Percentiles rank a stretch among this genome's conserved stretches.
These are phyloP conservation scores for Ditylenchus weischeri DNA, from an alignment of 2,888 invertebrate species.

Conservation along the genomic window DNA sequence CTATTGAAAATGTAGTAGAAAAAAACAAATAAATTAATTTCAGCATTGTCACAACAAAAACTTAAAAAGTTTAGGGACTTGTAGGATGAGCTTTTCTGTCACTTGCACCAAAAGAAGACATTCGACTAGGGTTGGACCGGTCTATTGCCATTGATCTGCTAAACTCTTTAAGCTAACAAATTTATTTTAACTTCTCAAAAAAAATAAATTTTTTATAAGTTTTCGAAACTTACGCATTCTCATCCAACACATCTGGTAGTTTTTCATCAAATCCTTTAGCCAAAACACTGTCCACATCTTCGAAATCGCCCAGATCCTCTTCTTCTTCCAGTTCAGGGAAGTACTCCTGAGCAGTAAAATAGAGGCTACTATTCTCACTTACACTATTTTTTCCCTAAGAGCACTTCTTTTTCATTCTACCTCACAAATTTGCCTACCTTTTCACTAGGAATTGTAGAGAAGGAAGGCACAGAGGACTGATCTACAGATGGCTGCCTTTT, in stretches of 20 bases:
- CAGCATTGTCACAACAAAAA: no score
- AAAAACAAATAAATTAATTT: no score
- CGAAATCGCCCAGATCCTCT: neutral
- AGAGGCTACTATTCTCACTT: slow-evolving; percentile 10
- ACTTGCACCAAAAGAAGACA: slow-evolving; percentile 5
- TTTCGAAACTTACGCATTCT: neutral
- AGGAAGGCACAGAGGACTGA: no score
- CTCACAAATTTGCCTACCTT: no score
- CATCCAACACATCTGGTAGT: neutral
- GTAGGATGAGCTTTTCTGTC: neutral
- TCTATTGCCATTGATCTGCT: neutral
- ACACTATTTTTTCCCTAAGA: neutral
- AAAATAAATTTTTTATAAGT: neutral
- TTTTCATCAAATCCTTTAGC: slow-evolving; percentile 9
- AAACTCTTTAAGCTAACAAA: no score
- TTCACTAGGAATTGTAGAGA: no score
- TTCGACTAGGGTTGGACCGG: slow-evolving; percentile 2
- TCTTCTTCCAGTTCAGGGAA: neutral
- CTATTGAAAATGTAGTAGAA: no score
- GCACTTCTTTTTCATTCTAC: no score
- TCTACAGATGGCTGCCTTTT: no score
- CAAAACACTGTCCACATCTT: slow-evolving; percentile 11
- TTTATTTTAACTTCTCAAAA: no score
- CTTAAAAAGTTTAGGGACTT: no score
- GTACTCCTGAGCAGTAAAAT: slow-evolving; percentile 16